A percentile compares a stretch with the other conserved stretches of the same genome.
phyloP scores from a whole-genome alignment of 2,797 vertebrate species.

The Champsocephalus gunnari region DNA sequence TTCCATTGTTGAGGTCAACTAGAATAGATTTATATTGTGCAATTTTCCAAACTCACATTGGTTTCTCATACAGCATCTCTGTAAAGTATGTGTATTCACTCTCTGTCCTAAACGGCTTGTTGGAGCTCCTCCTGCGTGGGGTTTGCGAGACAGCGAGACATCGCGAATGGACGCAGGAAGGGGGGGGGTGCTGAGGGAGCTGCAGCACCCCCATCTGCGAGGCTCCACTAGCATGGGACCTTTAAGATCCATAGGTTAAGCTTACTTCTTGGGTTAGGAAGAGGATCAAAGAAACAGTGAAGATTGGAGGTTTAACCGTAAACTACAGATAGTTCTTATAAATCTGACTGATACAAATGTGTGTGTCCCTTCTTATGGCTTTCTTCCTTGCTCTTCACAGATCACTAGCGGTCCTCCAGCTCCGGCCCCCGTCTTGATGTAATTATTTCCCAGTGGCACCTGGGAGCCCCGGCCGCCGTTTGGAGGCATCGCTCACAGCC shows the following conservation, averaged over 20 bases:
- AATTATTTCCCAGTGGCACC: conserved; percentile 98
- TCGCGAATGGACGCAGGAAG: no score
- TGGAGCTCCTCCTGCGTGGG: no score
- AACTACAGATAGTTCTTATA: not conserved
- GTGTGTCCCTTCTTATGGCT: conserved; percentile 23
- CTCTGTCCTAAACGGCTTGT: no score
- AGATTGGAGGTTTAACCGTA: not conserved
- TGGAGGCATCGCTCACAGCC: conserved; percentile 95
- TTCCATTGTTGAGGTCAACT: no score
- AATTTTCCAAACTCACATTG: no score
- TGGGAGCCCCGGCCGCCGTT: conserved; percentile 87
- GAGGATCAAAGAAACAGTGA: not conserved
- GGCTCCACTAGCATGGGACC: no score
- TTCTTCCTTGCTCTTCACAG: conserved; percentile 92
- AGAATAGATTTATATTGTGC: no score
- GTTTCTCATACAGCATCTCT: no score
- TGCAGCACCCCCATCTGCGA: no score
- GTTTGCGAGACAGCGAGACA: no score
- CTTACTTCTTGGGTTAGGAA: not conserved
- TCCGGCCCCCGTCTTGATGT: conserved; percentile 87
- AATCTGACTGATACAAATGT: not conserved
- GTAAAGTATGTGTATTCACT: no score
- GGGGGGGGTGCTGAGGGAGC: no score
- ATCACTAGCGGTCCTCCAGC: conserved; percentile 89
- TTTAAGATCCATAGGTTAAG: not conserved